phyloP scores from a whole-genome alignment of 92 coral and sea anemone genomes.

The Porites divaricata region DNA sequence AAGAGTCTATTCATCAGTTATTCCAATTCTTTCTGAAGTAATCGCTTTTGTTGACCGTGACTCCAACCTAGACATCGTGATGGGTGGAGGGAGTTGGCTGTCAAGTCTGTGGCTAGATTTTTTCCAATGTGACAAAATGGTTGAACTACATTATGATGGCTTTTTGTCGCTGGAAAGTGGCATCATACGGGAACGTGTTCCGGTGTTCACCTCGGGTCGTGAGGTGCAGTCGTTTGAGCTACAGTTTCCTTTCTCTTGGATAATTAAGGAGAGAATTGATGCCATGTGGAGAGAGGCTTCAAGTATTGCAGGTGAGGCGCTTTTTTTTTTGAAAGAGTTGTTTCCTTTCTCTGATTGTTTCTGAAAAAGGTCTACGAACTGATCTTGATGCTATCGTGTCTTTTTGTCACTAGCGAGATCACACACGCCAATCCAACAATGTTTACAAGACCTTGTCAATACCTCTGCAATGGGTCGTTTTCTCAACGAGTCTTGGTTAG shows the following conservation, averaged over 20 bases:
- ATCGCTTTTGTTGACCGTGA: conserved; percentile 78
- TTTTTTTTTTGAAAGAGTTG: neutral
- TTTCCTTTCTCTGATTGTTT: too few relatives aligned
- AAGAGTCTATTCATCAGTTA: conserved; percentile 74
- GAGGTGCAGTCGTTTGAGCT: conserved; percentile 63
- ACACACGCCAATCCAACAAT: conserved; percentile 25
- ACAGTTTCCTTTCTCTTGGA: conserved; percentile 86
- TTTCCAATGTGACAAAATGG: conserved; percentile 49
- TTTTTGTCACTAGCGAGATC: conserved; percentile 8
- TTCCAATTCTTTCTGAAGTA: conserved; percentile 82
- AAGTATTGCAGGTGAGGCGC: conserved; percentile 57
- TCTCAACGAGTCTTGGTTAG: conserved; percentile 25
- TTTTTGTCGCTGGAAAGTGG: conserved; percentile 63
- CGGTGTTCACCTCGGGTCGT: conserved; percentile 72
- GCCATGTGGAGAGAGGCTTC: conserved; percentile 63
- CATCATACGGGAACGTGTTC: conserved; percentile 72
- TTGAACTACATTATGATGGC: conserved; percentile 65
- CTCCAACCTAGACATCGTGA: conserved; percentile 70
- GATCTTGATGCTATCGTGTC: neutral
- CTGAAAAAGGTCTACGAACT: too few relatives aligned
- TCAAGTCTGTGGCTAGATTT: conserved; percentile 70
- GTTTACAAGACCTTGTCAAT: conserved; percentile 31
- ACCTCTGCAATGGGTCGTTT: conserved; percentile 16
- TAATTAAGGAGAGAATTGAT: conserved; percentile 69
- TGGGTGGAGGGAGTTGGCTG: conserved; percentile 51